Conservation (phyloP, 2,888 invertebrate species). For the Calameuta filiformis region DNA sequence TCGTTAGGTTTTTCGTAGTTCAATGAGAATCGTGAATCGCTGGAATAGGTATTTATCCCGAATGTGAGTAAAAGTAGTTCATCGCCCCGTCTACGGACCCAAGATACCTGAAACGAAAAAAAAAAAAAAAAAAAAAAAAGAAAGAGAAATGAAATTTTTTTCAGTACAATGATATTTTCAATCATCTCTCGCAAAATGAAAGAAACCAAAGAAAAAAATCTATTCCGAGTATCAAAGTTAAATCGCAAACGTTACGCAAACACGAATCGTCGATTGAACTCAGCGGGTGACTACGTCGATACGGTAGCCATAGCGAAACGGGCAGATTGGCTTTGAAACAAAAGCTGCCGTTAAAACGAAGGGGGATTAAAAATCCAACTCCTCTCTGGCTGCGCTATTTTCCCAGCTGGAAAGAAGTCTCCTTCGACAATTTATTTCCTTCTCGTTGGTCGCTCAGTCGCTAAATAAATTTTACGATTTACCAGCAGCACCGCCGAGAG, state of each 20-base stretch:
- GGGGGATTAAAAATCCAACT: not conserved
- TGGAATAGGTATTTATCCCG: slow-evolving; percentile 57
- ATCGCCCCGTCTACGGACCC: slow-evolving; percentile 59
- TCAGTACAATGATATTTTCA: too few species aligned
- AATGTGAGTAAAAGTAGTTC: slow-evolving; percentile 59
- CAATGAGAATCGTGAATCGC: slow-evolving; percentile 74
- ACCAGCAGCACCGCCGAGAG: not conserved
- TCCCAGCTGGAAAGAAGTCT: not conserved
- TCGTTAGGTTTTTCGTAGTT: slow-evolving; percentile 80
- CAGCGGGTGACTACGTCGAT: not conserved
- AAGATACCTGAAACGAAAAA: slow-evolving; percentile 52
- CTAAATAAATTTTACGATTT: not conserved
- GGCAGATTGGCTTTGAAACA: not conserved
- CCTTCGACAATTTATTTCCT: not conserved
- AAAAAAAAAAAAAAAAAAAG: not conserved
- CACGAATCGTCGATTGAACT: not conserved
- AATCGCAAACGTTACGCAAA: not conserved
- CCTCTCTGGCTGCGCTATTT: not conserved
- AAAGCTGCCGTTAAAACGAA: not conserved
- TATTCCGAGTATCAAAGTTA: not conserved
- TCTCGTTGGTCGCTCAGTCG: not conserved
- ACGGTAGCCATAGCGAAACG: not conserved
- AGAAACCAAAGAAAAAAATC: not conserved
- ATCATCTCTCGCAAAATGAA: not conserved
- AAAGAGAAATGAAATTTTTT: not conserved